Base-by-base conservation (phyloP, 1,140 invertebrate species). In the Schlechtendalia chinensis region DNA sequence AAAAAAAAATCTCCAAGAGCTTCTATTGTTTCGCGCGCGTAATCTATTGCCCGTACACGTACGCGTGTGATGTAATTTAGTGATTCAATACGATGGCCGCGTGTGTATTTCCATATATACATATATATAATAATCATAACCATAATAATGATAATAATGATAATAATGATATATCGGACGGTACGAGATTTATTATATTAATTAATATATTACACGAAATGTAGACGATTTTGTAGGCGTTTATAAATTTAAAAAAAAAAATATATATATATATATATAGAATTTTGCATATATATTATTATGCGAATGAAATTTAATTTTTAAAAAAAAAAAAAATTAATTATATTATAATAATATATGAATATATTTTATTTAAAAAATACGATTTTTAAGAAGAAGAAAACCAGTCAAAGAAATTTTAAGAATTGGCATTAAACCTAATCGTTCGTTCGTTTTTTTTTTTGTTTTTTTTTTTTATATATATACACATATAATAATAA, bases 391-490 rank as follows among this genome's bases (percentile, higher is more conserved):
- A 50, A 50, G n/a, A 47, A n/a, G n/a, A n/a, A n/a, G 24, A 77
- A 59, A 50, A 24, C 11, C 58, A 79, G 75, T 79, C 75, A 79
- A 79, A 79, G 39, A 75, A 59, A 63, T 11, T 45, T 50, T 79
- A 79, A 63, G 29, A 79, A 63, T 63, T 61, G 56, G 75, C 58
- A 79, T 79, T 63, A 63, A 50, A 79, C 14, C 67, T 61, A 53
- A 72, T 53, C 24, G 24, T 72, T 72, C 54, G 69, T 72, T 72
- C 54, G 4, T 71, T 71, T 50, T 47, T 61, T 59, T 11, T 59
- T 59, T 69, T 45, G n/a, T n/a, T n/a, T 75, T 75, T 59, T 59
- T n/a, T n/a, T n/a, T n/a, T n/a, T n/a, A n/a, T n/a, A n/a, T n/a
- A n/a, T n/a, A n/a, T n/a, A n/a, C n/a, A n/a, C n/a, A n/a, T n/a